phyloP scores from a whole-genome alignment of 2,888 invertebrate species.

The Fragum whitleyi region DNA sequence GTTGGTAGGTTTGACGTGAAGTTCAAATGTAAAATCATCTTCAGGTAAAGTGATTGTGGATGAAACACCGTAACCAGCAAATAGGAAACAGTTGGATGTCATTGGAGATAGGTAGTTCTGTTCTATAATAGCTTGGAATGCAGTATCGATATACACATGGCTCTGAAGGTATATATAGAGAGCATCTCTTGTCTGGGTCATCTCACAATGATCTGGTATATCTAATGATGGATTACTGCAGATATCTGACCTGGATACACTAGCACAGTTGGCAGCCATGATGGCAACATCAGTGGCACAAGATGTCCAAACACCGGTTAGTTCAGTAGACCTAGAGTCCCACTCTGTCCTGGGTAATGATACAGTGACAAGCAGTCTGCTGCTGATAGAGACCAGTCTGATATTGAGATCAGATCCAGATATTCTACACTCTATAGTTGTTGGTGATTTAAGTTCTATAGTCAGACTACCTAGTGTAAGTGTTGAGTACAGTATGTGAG shows the following conservation, averaged over 20 bases:
- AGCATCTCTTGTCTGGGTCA: constrained; percentile 50
- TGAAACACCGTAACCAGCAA: constrained; percentile 59
- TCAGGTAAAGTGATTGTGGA: constrained; percentile 59
- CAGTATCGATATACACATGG: constrained; percentile 38
- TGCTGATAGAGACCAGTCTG: constrained; percentile 56
- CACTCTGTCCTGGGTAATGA: constrained; percentile 53
- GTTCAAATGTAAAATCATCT: constrained; percentile 68
- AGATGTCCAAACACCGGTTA: constrained; percentile 61
- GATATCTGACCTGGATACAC: constrained; percentile 45
- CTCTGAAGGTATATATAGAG: constrained; percentile 48
- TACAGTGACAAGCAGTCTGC: constrained; percentile 58
- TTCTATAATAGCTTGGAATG: constrained; percentile 52
- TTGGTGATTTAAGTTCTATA: constrained; percentile 54
- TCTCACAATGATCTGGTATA: constrained; percentile 57
- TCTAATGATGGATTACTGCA: constrained; percentile 46
- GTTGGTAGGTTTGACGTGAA: constrained; percentile 68
- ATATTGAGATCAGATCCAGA: constrained; percentile 44
- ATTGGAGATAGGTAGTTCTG: constrained; percentile 48
- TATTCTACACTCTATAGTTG: constrained; percentile 55
- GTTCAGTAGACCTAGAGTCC: constrained; percentile 35
- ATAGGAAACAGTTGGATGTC: constrained; percentile 66
- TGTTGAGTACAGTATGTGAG: constrained; percentile 47
- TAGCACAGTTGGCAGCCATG: constrained; percentile 48
- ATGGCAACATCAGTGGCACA: constrained; percentile 62
- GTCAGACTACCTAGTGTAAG: constrained; percentile 47